These are phyloP conservation scores for Neoniphon sammara DNA, from an alignment of 2,797 vertebrate species.

Conservation along the genomic window DNA sequence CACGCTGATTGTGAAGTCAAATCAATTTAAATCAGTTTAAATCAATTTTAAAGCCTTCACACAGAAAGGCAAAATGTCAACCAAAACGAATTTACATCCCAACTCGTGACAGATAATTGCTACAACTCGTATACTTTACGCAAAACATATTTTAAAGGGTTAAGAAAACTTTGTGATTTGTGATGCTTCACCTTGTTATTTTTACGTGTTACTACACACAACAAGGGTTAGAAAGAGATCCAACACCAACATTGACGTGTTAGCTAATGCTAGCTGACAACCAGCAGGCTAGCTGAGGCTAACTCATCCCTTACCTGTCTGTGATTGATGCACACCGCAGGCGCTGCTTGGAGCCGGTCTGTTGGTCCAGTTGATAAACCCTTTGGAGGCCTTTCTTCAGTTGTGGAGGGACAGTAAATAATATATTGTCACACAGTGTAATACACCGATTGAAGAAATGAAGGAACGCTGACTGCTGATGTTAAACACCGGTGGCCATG, in stretches of 20 bases:
- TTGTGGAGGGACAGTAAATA: conserved; percentile 6
- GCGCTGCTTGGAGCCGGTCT: conserved; percentile 36
- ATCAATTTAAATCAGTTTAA: too few relatives aligned
- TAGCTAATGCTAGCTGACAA: conserved; percentile 43
- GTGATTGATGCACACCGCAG: conserved; percentile 33
- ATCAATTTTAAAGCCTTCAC: neutral
- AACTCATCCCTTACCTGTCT: conserved; percentile 64
- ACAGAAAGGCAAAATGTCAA: conserved; percentile 52
- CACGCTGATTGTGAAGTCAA: too few relatives aligned
- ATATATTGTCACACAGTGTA: conserved; percentile 26
- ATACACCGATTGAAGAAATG: conserved; percentile 9
- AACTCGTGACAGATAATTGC: neutral
- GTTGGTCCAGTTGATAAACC: conserved; percentile 32
- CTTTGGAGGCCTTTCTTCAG: conserved; percentile 7
- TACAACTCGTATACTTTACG: neutral
- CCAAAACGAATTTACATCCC: neutral
- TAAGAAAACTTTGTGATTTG: accelerated
- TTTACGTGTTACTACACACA: neutral
- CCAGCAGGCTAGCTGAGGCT: neutral
- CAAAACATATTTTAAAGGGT: accelerated
- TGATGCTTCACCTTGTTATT: accelerated
- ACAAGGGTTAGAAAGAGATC: neutral
- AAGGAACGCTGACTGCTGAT: conserved; percentile 31
- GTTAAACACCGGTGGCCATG: conserved; percentile 76
- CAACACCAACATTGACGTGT: neutral